phyloP scores from a whole-genome alignment of 2,113 vertebrate species.

The Acrocephalus arundinaceus region DNA sequence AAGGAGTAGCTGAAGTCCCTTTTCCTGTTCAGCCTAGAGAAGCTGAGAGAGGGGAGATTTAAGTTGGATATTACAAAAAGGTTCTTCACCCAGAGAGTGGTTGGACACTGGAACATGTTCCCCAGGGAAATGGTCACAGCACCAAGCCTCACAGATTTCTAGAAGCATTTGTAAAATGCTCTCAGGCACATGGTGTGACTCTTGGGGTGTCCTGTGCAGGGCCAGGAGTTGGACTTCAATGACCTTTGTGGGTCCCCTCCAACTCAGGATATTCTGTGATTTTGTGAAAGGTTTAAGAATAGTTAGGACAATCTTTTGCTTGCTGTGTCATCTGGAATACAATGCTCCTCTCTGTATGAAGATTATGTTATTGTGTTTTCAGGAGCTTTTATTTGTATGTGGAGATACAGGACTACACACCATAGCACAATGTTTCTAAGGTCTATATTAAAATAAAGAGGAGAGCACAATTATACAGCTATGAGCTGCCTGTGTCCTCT shows the following conservation, averaged over 20 bases:
- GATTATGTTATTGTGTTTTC: background rate
- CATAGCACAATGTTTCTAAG: background rate
- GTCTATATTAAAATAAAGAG: background rate
- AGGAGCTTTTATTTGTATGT: background rate
- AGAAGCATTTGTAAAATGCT: background rate
- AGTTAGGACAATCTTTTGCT: background rate
- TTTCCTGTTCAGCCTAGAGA: background rate
- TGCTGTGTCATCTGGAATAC: background rate
- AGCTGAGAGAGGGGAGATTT: background rate
- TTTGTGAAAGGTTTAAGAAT: background rate
- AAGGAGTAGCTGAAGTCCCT: background rate
- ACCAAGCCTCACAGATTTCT: background rate
- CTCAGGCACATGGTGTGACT: background rate
- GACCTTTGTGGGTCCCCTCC: background rate
- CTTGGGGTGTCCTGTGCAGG: background rate
- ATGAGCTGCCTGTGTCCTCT: background rate
- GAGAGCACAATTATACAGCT: background rate
- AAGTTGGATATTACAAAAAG: rapidly evolving
- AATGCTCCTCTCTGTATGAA: background rate
- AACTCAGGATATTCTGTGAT: background rate
- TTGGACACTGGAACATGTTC: background rate
- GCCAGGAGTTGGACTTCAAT: background rate
- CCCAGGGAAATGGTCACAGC: background rate
- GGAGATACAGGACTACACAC: background rate
- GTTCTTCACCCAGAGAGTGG: background rate